These are phyloP conservation scores for Pelodytes ibericus DNA, from an alignment of 2,797 vertebrate species.

Conservation along the genomic window DNA sequence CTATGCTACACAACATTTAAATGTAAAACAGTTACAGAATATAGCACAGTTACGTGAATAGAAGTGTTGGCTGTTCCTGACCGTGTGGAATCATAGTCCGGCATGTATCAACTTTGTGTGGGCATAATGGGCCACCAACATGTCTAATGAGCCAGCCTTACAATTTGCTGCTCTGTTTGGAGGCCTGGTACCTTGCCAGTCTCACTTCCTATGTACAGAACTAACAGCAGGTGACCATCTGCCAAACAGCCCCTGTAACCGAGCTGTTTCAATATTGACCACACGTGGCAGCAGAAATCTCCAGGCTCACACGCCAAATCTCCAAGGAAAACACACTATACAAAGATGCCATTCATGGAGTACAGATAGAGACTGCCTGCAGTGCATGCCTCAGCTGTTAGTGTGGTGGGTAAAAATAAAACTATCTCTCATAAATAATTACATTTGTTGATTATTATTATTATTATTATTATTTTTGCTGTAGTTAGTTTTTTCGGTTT, in stretches of 20 bases:
- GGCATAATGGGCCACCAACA: constrained; percentile 41
- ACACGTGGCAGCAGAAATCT: constrained; percentile 33
- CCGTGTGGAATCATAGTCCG: too few relatives aligned
- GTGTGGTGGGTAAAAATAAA: too few relatives aligned
- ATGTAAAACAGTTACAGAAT: too few relatives aligned
- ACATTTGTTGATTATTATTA: not conserved
- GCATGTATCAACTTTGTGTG: not conserved
- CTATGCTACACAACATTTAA: too few relatives aligned
- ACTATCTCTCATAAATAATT: too few relatives aligned
- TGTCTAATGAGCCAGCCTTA: constrained; percentile 37
- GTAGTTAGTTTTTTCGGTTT: too few relatives aligned
- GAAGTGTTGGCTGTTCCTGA: too few relatives aligned
- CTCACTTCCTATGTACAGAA: constrained; percentile 29
- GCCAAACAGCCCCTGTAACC: constrained; percentile 41
- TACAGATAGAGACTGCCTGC: constrained; percentile 23
- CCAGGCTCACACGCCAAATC: constrained; percentile 33
- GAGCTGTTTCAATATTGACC: constrained; percentile 42
- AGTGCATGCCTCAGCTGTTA: constrained; percentile 35
- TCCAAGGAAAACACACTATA: constrained; percentile 29
- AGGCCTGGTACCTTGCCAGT: constrained; percentile 20
- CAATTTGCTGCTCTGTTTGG: constrained; percentile 25
- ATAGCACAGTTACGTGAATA: too few relatives aligned
- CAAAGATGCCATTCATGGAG: constrained; percentile 44
- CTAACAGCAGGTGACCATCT: constrained; percentile 46
- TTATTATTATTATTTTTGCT: too few relatives aligned